Base-by-base conservation (phyloP, 2,797 vertebrate genomes). In the Parauchenoglanis punctatus region DNA sequence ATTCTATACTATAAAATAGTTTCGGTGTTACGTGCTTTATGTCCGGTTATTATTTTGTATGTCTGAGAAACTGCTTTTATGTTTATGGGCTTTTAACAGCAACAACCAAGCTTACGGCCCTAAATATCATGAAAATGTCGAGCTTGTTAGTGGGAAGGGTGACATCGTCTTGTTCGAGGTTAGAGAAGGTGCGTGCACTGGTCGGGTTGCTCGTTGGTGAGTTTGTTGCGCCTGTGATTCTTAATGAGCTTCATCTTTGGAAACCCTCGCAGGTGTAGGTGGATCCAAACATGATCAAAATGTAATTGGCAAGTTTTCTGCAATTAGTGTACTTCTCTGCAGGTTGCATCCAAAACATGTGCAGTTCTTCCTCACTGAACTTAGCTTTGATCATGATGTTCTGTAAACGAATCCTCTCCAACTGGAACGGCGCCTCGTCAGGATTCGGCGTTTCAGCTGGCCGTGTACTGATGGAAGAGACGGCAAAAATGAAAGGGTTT, bases 171-270 rank as follows among this genome's bases (percentile, higher is more conserved):
- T 61, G 56, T 56, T 31, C 13, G 73, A 76, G 76, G 54, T 58
- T 54, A 78, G 59, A 23, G 13, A 28, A 63, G 58, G 58, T 46
- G 12, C 20, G 1, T 25, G 76, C 54, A 63, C 80, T 54, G 44
- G n/a, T 54, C 13, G 28, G 31, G 46, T 68, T 68, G 61, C 81
- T 52, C 31, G 17, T 49, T 63, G 81, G 8, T 11, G 40, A 63
- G 59, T 65, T 65, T 82, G 80, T 49, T 17, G 80, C 11, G 59
- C 40, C 23, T 18, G 58, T n/a, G 59, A 65, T 81, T 63, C 15
- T 81, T 63, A 81, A 81, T 49, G 78, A 81, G 58, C 40, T 63
- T 81, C 58, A 46, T 81, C 78, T 65, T 82, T 65, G 40, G n/a
- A 67, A 31, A 25, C 25, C 18, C 58, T 61, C 23, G 2, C 18